Base-by-base conservation (phyloP, 37 sponge, comb jelly and placozoan species). In the Spongilla lacustris region DNA sequence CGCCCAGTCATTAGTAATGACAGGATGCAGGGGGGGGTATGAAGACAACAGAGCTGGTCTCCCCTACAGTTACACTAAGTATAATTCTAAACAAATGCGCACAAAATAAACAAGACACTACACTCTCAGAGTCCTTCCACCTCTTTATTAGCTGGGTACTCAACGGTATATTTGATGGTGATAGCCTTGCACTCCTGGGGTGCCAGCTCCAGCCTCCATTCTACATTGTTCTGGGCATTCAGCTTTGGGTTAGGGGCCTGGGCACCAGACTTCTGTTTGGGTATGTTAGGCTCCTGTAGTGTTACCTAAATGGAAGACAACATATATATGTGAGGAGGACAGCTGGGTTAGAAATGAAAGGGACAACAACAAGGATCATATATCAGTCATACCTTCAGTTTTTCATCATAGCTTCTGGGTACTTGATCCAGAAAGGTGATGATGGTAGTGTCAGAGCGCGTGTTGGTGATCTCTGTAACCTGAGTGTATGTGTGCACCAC, bases 391-490 rank as follows among this genome's bases (percentile, higher is more conserved):
- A 96, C 97, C 90, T 91, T 96, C 38, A 96, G 88, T 78, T 93
- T 96, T 36, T 93, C 93, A 70, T 96, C 97, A 24, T 81, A 34
- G 67, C 94, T 93, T 68, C 81, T 80, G 11, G 97, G 97, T 14
- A 96, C 73, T 37, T 96, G 97, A 78, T 96, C 97, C 34, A 75
- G 78, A 69, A 93, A 91, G 21, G 80, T 73, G 69, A 96, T 80
- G n/a, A 58, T 84, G 25, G 88, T 82, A 4, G 91, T 77, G 24
- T 96, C 97, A 24, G 23, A 33, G 23, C 90, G 76, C 13, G 72
- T 80, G 94, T 93, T 96, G 50, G 68, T 49, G 66, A 96, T 83
- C 69, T 96, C 92, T n/a, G 95, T 93, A 35, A 87, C 89, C 85
- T 96, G 97, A 29, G 81, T 82, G 86, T 85, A 88, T 0, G 76